Evolutionary conservation across 2,888 invertebrate species (phyloP).

Genomic region (Dryococelus australis): DNA sequence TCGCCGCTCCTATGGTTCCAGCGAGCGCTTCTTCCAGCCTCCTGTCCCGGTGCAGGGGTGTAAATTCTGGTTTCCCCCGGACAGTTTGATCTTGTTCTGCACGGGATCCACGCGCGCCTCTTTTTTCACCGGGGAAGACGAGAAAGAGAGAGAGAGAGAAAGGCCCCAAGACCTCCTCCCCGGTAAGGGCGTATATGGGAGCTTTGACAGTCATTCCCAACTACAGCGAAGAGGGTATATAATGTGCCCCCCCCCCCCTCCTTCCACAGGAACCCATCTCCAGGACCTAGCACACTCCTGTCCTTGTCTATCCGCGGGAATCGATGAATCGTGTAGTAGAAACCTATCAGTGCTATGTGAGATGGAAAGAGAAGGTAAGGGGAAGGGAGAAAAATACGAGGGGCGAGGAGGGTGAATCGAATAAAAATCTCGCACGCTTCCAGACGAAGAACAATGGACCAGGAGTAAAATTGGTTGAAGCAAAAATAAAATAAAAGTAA

Average conservation of each 20-base stretch:
- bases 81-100: constrained; percentile 46
- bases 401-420: too few species aligned
- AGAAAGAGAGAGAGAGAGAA: constrained; percentile 37
- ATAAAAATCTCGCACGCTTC: constrained; percentile 10
- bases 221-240: constrained; percentile 21
- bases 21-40: constrained; percentile 35
- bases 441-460: not conserved
- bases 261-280: too few species aligned
- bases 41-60: constrained; percentile 30
- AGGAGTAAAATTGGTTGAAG: not conserved
- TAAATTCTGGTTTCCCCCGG: constrained; percentile 46
- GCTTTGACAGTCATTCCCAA: constrained; percentile 37
- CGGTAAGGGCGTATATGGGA: constrained; percentile 17
- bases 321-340: constrained; percentile 33
- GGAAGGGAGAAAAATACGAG: not conserved
- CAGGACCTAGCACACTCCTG: not conserved
- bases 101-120: constrained; percentile 27
- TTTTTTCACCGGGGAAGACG: too few species aligned
- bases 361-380: not conserved
- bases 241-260: not conserved
- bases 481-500: not conserved
- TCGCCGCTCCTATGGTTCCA: too few species aligned
- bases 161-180: constrained; percentile 26
- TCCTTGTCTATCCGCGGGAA: not conserved
- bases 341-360: constrained; percentile 26